These are phyloP conservation scores for Drosophila multiciliata DNA, from an alignment of 2,888 invertebrate genomes.

Conservation along the genomic window DNA sequence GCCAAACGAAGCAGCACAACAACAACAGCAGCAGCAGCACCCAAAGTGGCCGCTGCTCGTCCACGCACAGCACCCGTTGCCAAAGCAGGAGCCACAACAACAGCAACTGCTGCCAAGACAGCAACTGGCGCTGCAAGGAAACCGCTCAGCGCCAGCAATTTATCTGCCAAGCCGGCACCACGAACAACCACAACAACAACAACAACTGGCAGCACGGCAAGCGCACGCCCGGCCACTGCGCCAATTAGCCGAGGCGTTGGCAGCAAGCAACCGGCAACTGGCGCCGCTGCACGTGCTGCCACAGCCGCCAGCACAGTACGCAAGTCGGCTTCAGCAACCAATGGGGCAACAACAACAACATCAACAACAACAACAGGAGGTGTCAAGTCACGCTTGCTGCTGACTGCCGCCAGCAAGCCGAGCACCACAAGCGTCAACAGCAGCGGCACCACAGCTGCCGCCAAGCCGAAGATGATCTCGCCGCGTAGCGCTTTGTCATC, in stretches of 20 bases:
- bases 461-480: slow-evolving; percentile 77
- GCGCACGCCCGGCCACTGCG: slow-evolving; percentile 64
- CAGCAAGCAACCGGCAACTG: slow-evolving; percentile 34
- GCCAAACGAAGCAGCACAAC: slow-evolving; percentile 37
- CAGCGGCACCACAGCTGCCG: slow-evolving; percentile 21
- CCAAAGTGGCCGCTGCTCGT: slow-evolving; percentile 53
- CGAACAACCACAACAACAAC: slow-evolving; percentile 23
- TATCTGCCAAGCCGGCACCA: slow-evolving; percentile 52
- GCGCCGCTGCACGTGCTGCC: slow-evolving; percentile 44
- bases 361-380: slow-evolving; percentile 29
- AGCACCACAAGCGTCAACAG: slow-evolving; percentile 15
- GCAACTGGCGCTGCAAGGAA: slow-evolving; percentile 55
- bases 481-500: slow-evolving; percentile 81
- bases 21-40: slow-evolving; percentile 19
- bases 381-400: slow-evolving; percentile 59
- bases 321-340: slow-evolving; percentile 44
- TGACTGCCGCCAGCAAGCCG: slow-evolving; percentile 53
- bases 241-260: slow-evolving; percentile 40
- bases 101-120: slow-evolving; percentile 44
- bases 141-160: slow-evolving; percentile 47
- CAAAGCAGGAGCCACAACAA: slow-evolving; percentile 46
- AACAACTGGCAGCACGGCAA: slow-evolving; percentile 21
- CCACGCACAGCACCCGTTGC: slow-evolving; percentile 73
- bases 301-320: slow-evolving; percentile 37
- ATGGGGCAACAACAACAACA: slow-evolving; percentile 36